Percentiles rank a stretch among this genome's conserved stretches.
These are phyloP conservation scores for mouse (Mus musculus) DNA, from an alignment of 2,113 vertebrate genomes.

Conservation along the genomic window GRCm39 chr5:87132501-87133000, in stretches of 20 bases:
- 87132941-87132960: too few relatives aligned
- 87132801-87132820: conserved; percentile 87
- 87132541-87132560: background rate
- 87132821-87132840: background rate
- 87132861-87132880: too few relatives aligned
- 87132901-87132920: too few relatives aligned
- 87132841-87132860: background rate
- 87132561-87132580: accelerated
- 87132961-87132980: too few relatives aligned
- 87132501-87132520: background rate
- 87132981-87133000: too few relatives aligned
- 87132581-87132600: conserved; percentile 88
- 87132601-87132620: conserved; percentile 90
- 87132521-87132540: background rate
- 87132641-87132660: conserved; percentile 87
- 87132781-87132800: conserved; percentile 81
- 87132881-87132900: too few relatives aligned
- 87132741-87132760: conserved; percentile 84
- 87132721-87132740: conserved; percentile 88
- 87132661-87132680: conserved; percentile 90
- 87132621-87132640: conserved; percentile 92
- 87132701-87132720: conserved; percentile 79
- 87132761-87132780: conserved; percentile 83
- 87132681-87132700: conserved; percentile 90
- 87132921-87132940: too few relatives aligned